These are phyloP conservation scores for Stichodactyla mertensii DNA, from an alignment of 64 coral and sea anemone genomes.

Conservation along the genomic window DNA sequence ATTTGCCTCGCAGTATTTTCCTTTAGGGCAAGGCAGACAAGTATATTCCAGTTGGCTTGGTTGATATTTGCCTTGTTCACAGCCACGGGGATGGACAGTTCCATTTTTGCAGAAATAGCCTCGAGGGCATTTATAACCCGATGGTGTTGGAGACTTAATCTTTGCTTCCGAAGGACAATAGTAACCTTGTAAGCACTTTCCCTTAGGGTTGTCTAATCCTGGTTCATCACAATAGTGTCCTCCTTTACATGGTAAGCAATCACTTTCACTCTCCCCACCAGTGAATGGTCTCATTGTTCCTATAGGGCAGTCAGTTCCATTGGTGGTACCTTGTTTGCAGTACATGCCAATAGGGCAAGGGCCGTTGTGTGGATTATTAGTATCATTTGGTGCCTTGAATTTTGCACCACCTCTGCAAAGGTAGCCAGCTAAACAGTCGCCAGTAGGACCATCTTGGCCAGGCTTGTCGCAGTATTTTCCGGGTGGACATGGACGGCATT, in stretches of 20 bases:
- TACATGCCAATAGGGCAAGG: conserved; percentile 74
- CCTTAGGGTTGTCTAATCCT: conserved; percentile 50
- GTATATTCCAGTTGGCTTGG: conserved; percentile 31
- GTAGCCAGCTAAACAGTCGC: conserved; percentile 68
- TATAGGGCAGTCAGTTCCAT: conserved; percentile 72
- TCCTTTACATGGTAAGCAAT: conserved; percentile 73
- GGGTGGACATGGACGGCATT: conserved; percentile 70
- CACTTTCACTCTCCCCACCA: conserved; percentile 51
- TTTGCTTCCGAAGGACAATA: conserved; percentile 83
- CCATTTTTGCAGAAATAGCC: conserved; percentile 83
- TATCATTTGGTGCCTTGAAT: conserved; percentile 62
- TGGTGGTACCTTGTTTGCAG: conserved; percentile 75
- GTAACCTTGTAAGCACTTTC: conserved; percentile 62
- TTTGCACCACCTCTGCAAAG: conserved; percentile 73
- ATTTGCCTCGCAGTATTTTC: conserved; percentile 81
- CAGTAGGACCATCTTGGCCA: conserved; percentile 54
- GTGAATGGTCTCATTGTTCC: conserved; percentile 70
- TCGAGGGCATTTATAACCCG: conserved; percentile 54
- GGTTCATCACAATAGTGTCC: conserved; percentile 77
- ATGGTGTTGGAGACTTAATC: conserved; percentile 60
- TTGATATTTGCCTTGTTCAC: conserved; percentile 82
- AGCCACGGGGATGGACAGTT: conserved; percentile 68
- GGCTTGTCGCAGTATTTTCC: conserved; percentile 72
- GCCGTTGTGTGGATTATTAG: conserved; percentile 25
- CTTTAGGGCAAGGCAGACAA: conserved; percentile 70